phyloP scores from a whole-genome alignment of 2,797 vertebrate genomes.

The Gobionotothen gibberifrons region DNA sequence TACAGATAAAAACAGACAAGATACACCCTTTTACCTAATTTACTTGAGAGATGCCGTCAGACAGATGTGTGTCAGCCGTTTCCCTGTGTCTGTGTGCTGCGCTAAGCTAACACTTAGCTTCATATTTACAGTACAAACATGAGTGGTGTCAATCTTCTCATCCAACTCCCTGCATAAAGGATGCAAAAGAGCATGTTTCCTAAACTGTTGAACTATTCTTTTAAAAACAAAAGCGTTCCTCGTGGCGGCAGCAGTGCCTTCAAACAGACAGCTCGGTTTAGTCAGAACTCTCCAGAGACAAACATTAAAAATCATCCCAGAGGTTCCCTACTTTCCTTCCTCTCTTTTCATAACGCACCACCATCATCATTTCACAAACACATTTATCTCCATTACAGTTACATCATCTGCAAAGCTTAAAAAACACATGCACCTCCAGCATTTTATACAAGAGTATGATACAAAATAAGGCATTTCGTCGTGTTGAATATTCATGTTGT shows the following conservation, averaged over 20 bases:
- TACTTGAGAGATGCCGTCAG: neutral
- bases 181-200: neutral
- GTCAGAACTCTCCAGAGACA: conserved; percentile 36
- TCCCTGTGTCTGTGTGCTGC: neutral
- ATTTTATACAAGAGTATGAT: conserved; percentile 97
- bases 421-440: conserved; percentile 99
- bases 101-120: neutral
- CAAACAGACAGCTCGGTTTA: conserved; percentile 31
- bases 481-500: conserved; percentile 77
- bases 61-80: neutral
- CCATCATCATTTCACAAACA: conserved; percentile 52
- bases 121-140: neutral
- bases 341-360: conserved; percentile 43
- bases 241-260: conserved; percentile 30
- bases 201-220: conserved; percentile 17
- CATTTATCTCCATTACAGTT: conserved; percentile 71
- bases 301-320: conserved; percentile 21
- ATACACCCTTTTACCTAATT: neutral
- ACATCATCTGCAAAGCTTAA: conserved; percentile 89
- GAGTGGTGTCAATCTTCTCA: neutral
- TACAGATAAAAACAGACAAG: neutral
- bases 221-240: conserved; percentile 6
- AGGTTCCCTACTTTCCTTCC: conserved; percentile 41
- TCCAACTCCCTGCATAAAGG: neutral
- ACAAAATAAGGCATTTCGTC: conserved; percentile 99